Base-by-base conservation (phyloP, 2,113 vertebrate genomes). In the Sphyrna mokarran region DNA sequence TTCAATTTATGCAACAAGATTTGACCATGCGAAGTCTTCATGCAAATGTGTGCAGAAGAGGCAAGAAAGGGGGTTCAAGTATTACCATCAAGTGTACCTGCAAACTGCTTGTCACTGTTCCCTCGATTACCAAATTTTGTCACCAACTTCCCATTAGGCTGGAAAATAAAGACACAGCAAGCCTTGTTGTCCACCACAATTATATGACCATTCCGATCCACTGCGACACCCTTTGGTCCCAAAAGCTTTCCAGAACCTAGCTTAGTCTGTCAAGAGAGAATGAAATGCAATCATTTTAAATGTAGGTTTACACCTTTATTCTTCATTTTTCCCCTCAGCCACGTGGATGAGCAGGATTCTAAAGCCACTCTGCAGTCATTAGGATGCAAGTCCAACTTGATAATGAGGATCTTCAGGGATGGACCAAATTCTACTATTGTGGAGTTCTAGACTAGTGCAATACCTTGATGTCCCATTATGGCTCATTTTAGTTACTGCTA, bases 121-220 rank as follows among this genome's bases (percentile, higher is more conserved):
- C 99, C 99, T 96, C 99, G 98, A 96, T 97, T 99, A 96, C 99
- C 99, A 0, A 99, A 99, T 97, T 98, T 99, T 96, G 98, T 99
- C 96, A 99, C 98, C 96, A 99, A 98, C 97, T 99, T 99, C 96
- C 99, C 99, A 0, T 99, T 99, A 3, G 98, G 98, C 96, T 99
- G 99, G 96, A 99, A 99, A 97, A 99, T 98, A 97, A 99, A 99
- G 95, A 99, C 98, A 40, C 99, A 99, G 97, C 99, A 99, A 9
- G 99, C 98, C 97, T 99, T 99, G 97, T 99, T 99, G 97, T 99
- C 99, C 95, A 99, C 99, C 95, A 99, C 98, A 37, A 99, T 99
- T 96, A 99, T 97, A 97, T 99, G 99, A 37, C 99, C 99, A 0
- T 99, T 99, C 68, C 98, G 98, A 97, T 99, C 98, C 97, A 99